phyloP scores from a whole-genome alignment of 2,797 vertebrate genomes.

The Poeciliopsis paucimaculata region DNA sequence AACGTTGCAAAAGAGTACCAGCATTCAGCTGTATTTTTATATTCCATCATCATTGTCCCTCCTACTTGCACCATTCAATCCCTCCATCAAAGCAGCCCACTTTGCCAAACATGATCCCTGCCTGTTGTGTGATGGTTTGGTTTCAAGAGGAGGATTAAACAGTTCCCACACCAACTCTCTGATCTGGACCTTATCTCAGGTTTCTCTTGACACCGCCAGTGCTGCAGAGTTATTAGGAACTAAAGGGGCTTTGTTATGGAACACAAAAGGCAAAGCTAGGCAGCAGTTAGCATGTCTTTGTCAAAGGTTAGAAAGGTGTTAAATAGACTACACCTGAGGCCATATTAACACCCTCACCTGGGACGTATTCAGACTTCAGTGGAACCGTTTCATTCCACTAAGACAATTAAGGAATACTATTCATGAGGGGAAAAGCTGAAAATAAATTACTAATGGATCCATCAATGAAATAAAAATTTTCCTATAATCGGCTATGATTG shows the following conservation, averaged over 20 bases:
- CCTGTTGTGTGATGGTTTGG: conserved; percentile 74
- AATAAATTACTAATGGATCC: background rate
- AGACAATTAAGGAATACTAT: conserved; percentile 3
- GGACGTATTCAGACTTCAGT: conserved; percentile 44
- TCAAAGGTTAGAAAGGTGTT: conserved; percentile 77
- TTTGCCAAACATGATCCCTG: conserved; percentile 79
- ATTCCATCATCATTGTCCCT: conserved; percentile 47
- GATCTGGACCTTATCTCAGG: conserved; percentile 79
- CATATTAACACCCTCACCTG: conserved; percentile 75
- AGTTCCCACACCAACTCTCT: conserved; percentile 77
- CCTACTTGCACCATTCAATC: conserved; percentile 70
- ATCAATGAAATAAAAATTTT: conserved; percentile 17
- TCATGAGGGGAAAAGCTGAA: background rate
- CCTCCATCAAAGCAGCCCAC: conserved; percentile 74
- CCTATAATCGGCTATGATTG: background rate
- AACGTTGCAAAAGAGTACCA: conserved; percentile 47
- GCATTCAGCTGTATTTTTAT: conserved; percentile 44
- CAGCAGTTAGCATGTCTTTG: conserved; percentile 79
- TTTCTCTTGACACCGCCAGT: conserved; percentile 72
- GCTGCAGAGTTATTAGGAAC: conserved; percentile 76
- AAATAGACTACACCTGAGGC: conserved; percentile 76
- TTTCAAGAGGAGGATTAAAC: conserved; percentile 76
- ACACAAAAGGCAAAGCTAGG: conserved; percentile 78
- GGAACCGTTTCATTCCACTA: conserved; percentile 34
- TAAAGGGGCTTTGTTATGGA: conserved; percentile 77